Percentiles rank a stretch among this genome's conserved stretches.
Evolutionary conservation across 2,797 vertebrate genomes (phyloP).

Genomic region (Synaphobranchus kaupii): DNA sequence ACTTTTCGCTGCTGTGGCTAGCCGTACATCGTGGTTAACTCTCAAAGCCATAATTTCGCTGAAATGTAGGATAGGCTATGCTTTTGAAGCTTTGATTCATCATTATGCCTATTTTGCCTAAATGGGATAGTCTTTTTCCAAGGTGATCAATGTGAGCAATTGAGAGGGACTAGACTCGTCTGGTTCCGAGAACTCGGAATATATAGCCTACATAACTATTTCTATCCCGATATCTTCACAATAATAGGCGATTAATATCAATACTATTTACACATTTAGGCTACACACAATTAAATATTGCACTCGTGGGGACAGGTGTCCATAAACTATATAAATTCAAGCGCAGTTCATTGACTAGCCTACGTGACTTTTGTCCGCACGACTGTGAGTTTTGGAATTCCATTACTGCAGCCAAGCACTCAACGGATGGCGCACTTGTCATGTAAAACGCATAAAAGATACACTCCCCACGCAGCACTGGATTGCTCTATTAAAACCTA

Average conservation of each 20-base stretch:
- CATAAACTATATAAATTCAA: neutral
- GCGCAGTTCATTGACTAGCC: neutral
- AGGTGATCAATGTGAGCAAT: neutral
- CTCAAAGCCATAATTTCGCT: too few relatives aligned
- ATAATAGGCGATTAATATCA: too few relatives aligned
- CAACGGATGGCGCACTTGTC: neutral
- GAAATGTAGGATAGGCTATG: too few relatives aligned
- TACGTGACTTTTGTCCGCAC: constrained; percentile 16
- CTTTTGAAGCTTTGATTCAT: too few relatives aligned
- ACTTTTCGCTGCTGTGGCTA: neutral
- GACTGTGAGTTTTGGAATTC: neutral
- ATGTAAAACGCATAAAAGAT: neutral
- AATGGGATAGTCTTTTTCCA: neutral
- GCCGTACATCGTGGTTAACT: neutral
- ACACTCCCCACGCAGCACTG: neutral
- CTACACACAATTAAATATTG: neutral
- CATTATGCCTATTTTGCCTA: too few relatives aligned
- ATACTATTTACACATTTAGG: too few relatives aligned
- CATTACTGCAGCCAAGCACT: neutral
- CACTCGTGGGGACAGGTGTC: neutral
- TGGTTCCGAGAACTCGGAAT: neutral
- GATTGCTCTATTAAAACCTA: too few relatives aligned
- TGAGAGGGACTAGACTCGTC: too few relatives aligned
- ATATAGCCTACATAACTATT: too few relatives aligned
- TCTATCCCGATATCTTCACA: neutral